These are phyloP conservation scores for Pandemis cinnamomeana DNA, from an alignment of 2,888 invertebrate genomes.

Conservation along the genomic window DNA sequence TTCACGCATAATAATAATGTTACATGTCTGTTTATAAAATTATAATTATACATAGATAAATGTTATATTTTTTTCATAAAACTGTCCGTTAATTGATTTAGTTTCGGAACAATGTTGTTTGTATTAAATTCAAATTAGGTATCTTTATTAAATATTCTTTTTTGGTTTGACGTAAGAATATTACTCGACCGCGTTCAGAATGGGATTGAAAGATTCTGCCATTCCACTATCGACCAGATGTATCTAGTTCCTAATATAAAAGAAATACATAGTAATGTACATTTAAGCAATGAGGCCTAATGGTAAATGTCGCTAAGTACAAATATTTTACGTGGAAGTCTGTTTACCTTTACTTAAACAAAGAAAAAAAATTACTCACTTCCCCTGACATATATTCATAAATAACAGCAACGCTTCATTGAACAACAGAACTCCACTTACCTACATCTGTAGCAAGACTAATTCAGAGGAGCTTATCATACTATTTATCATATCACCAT, in stretches of 20 bases:
- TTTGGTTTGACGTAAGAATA: too few species aligned
- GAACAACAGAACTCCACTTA: slow-evolving; percentile 6
- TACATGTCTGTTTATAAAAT: not conserved
- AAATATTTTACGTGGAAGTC: too few species aligned
- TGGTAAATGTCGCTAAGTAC: too few species aligned
- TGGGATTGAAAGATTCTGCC: not conserved
- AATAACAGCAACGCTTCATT: not conserved
- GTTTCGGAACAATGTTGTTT: not conserved
- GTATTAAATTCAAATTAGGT: not conserved
- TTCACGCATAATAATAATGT: not conserved
- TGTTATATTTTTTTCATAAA: not conserved
- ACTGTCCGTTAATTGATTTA: not conserved
- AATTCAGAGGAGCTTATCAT: not conserved
- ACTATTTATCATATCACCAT: not conserved
- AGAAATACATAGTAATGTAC: too few species aligned
- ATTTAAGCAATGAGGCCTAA: too few species aligned
- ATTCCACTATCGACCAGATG: too few species aligned
- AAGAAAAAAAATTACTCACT: not conserved
- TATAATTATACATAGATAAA: not conserved
- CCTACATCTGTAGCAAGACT: not conserved
- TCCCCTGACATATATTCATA: not conserved
- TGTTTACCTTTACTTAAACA: too few species aligned
- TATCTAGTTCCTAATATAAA: too few species aligned
- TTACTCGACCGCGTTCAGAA: not conserved
- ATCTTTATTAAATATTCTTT: not conserved